Evolutionary conservation across 1,140 invertebrate genomes (phyloP).

Genomic region (Drosophila sucinea): DNA sequence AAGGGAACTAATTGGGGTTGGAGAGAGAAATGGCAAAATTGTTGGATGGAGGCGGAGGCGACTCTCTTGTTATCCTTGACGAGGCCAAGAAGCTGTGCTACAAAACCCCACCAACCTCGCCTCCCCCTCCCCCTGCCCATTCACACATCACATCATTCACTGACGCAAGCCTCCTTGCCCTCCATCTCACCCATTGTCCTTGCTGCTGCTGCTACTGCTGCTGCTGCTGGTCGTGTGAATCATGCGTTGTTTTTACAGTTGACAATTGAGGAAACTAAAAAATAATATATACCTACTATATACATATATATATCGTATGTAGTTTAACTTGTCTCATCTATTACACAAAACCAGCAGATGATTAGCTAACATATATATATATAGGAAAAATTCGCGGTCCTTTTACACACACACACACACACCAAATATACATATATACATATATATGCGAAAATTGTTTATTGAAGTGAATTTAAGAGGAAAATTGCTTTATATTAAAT

Average conservation of each 20-base stretch:
- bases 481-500: constrained; percentile 80
- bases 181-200: constrained; percentile 2
- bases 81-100: constrained; percentile 50
- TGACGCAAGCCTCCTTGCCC: constrained; percentile 44
- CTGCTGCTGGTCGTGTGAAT: constrained; percentile 40
- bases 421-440: constrained; percentile 23
- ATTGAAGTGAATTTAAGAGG: constrained; percentile 78
- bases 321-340: constrained; percentile 16
- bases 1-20: constrained; percentile 17
- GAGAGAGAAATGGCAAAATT: constrained; percentile 10
- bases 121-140: background rate
- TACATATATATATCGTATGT: background rate
- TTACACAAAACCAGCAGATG: constrained; percentile 9
- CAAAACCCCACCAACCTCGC: constrained; percentile 7
- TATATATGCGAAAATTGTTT: constrained; percentile 62
- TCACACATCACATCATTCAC: constrained; percentile 14
- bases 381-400: background rate
- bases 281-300: background rate
- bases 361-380: constrained; percentile 9
- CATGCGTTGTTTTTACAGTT: constrained; percentile 56
- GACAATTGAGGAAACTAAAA: constrained; percentile 41
- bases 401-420: background rate
- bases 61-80: constrained; percentile 64
- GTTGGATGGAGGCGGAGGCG: constrained; percentile 22
- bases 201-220: background rate